phyloP scores from a whole-genome alignment of 2,888 invertebrate genomes.

The Pheosia gnoma region DNA sequence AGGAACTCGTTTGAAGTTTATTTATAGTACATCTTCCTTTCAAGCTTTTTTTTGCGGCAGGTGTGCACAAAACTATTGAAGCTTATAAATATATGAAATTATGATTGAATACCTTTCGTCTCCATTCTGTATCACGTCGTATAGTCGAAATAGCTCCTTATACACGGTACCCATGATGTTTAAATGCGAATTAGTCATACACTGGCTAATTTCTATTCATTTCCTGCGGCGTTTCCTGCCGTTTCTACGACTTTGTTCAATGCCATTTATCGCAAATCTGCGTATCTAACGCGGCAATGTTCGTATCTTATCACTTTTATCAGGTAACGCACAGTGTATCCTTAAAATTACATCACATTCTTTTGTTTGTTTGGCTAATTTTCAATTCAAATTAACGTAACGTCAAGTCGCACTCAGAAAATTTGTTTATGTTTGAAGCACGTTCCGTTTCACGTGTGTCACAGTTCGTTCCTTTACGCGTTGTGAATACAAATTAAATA shows the following conservation, averaged over 20 bases:
- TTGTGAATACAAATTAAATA: conserved; percentile 3
- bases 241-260: conserved; percentile 34
- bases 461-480: conserved; percentile 1
- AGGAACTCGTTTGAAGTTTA: background rate
- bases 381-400: conserved; percentile 41
- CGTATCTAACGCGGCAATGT: background rate
- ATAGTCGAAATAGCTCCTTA: conserved; percentile 80
- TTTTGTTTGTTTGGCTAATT: conserved; percentile 25
- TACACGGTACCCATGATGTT: conserved; percentile 72
- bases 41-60: conserved; percentile 29
- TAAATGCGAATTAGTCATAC: conserved; percentile 57
- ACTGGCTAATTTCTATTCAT: conserved; percentile 65
- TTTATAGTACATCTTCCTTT: background rate
- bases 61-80: conserved; percentile 20
- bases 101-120: conserved; percentile 78
- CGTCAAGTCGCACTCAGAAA: conserved; percentile 14
- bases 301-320: conserved; percentile 17
- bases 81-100: conserved; percentile 6
- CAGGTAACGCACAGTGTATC: conserved; percentile 14
- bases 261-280: conserved; percentile 2
- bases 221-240: conserved; percentile 73
- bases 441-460: conserved; percentile 48
- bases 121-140: conserved; percentile 86
- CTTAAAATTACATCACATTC: conserved; percentile 12
- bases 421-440: conserved; percentile 61